Conservation (phyloP, 1,140 invertebrate genomes). For the Apis florea region DNA sequence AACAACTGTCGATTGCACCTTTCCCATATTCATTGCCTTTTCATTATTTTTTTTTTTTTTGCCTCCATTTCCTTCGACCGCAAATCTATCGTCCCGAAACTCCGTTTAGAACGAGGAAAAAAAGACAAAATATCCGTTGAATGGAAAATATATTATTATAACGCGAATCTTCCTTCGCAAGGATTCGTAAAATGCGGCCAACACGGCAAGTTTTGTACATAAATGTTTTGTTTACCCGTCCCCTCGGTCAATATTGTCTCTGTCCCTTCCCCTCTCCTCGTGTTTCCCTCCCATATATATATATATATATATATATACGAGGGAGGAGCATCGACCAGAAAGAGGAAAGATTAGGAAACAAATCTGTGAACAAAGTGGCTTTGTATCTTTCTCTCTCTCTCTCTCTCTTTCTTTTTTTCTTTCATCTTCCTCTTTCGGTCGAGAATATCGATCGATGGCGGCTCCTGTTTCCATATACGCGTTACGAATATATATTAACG, state of each 20-base stretch:
- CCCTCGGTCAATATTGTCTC: slow-evolving; percentile 13
- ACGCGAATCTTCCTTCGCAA: neutral
- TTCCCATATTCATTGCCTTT: too few species aligned
- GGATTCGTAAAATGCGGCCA: neutral
- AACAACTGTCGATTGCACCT: too few species aligned
- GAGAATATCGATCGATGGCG: too few species aligned
- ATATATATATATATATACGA: too few species aligned
- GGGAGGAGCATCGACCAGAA: neutral
- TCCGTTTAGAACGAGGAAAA: neutral
- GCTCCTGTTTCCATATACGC: too few species aligned
- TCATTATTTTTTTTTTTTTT: too few species aligned
- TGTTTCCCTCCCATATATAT: neutral
- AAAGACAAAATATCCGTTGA: neutral
- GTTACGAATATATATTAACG: neutral
- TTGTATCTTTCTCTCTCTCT: neutral
- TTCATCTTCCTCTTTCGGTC: too few species aligned
- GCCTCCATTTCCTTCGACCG: too few species aligned
- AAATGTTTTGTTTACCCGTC: slow-evolving; percentile 30
- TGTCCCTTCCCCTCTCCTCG: neutral
- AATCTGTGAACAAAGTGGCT: neutral
- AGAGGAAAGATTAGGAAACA: slow-evolving; percentile 14
- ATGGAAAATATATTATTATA: slow-evolving; percentile 11
- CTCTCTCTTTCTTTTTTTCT: neutral
- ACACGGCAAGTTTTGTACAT: neutral
- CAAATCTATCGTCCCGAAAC: too few species aligned